These are phyloP conservation scores for Leptoclinus maculatus DNA, from an alignment of 2,797 vertebrate species.

Conservation along the genomic window DNA sequence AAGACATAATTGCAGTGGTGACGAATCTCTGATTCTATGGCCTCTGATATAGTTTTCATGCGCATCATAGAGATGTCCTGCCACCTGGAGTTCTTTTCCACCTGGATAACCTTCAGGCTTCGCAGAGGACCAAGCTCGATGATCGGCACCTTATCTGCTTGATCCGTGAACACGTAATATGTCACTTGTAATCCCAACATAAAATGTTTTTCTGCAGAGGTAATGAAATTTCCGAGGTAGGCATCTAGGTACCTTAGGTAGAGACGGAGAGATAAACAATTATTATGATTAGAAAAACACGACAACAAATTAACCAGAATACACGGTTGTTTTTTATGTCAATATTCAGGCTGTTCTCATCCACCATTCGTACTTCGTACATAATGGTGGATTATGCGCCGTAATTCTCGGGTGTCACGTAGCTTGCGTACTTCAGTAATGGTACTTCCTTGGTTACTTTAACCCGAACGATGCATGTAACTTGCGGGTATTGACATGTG, in stretches of 20 bases:
- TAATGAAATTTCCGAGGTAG: conserved; percentile 54
- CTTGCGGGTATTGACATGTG: too few species aligned
- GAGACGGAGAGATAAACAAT: not conserved
- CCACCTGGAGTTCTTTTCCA: conserved; percentile 50
- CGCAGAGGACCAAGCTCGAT: conserved; percentile 13
- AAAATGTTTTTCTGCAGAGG: conserved; percentile 55
- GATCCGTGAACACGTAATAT: conserved; percentile 60
- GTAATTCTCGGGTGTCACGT: too few species aligned
- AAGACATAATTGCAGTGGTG: conserved; percentile 74
- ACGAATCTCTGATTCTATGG: conserved; percentile 72
- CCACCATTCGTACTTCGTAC: not conserved
- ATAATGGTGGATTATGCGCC: too few species aligned
- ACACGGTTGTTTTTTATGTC: not conserved
- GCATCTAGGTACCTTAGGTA: conserved; percentile 54
- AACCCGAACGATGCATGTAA: too few species aligned
- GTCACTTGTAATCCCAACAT: conserved; percentile 55
- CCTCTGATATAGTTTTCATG: conserved; percentile 71
- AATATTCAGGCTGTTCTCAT: not conserved
- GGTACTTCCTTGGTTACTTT: too few species aligned
- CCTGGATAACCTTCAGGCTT: conserved; percentile 22
- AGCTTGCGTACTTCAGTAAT: too few species aligned
- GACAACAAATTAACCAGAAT: not conserved
- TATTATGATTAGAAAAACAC: not conserved
- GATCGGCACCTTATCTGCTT: conserved; percentile 13
- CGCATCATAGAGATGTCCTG: conserved; percentile 67